Base-by-base conservation (phyloP, 2,113 vertebrate species). In the Casuarius casuarius region DNA sequence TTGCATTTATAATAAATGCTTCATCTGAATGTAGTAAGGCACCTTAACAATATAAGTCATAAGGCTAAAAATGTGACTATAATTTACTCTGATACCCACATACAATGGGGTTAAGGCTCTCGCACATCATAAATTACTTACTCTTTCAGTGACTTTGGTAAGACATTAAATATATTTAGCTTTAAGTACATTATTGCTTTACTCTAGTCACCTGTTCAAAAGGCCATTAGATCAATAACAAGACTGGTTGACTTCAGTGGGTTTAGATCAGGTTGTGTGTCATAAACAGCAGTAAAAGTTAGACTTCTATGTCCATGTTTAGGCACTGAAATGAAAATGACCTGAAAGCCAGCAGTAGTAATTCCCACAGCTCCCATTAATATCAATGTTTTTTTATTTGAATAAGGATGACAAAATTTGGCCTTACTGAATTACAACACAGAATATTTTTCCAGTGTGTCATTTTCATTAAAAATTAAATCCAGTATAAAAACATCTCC, bases 391-490 rank as follows among this genome's bases (percentile, higher is more conserved):
- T 48, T 48, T 48, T 48, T 48, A 13, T 63, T 71, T 92, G 26
- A 82, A 38, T 54, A 66, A 89, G 38, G 18, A 42, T 75, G 21
- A 52, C 31, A 75, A 87, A 82, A 92, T 26, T 23, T 73, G 18
- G 2, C 26, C 78, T 58, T 90, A 31, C 18, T 10, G 33, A 79
- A 56, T 83, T 82, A 35, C 16, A 89, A 44, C 21, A 59, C 33
- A 62, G 17, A 8, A 7, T 78, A 22, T 75, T 96, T 94, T 84
- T 75, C 42, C 22, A 83, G 68, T 77, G 78, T 90, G n/a, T 31
- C 15, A 49, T 79, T 95, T 95, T 89, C 48, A 89, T 51, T 96
- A 70, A 87, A 97, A 94, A 93, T 87, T 93, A 80, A 95, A 78
- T 63, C 19, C 54, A 31, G 3, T 19, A 44, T 73, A 81, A 96